Evolutionary conservation across 2,888 invertebrate genomes (phyloP).

Genomic region (Napeogenes sylphis): DNA sequence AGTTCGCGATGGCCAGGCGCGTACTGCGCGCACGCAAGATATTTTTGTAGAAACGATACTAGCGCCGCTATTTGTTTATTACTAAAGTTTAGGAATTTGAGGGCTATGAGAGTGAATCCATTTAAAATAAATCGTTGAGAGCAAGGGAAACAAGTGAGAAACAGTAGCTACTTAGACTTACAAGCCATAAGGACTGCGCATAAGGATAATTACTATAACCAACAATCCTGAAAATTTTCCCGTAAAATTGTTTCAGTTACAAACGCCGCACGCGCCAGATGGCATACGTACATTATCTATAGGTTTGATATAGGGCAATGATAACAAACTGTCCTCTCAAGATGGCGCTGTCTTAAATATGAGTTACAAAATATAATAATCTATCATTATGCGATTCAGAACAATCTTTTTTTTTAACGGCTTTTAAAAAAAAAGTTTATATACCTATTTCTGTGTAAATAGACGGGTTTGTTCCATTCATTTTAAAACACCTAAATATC

Average conservation of each 20-base stretch:
- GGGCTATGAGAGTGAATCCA: slow-evolving; percentile 7
- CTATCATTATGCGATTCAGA: no score
- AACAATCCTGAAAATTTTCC: neutral
- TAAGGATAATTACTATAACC: neutral
- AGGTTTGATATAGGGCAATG: neutral
- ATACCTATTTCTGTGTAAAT: no score
- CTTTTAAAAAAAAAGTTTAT: no score
- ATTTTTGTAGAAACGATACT: slow-evolving; percentile 62
- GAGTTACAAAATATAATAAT: neutral
- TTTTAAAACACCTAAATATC: no score
- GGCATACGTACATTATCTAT: neutral
- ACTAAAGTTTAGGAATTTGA: slow-evolving; percentile 24
- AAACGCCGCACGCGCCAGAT: neutral
- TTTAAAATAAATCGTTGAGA: slow-evolving; percentile 1
- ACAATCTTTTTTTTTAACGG: no score
- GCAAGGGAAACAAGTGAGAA: neutral
- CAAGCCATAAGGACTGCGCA: no score
- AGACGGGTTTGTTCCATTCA: no score
- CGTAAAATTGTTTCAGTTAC: neutral
- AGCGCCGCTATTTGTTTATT: slow-evolving; percentile 53
- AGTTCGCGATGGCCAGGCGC: slow-evolving; percentile 60
- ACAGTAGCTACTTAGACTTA: neutral
- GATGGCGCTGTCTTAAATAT: slow-evolving; percentile 5
- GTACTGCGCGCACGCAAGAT: slow-evolving; percentile 57
- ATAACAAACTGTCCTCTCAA: neutral